Percentiles rank a stretch among this genome's conserved stretches.
Evolutionary conservation across 2,888 invertebrate genomes (phyloP).

Genomic region (Elegia similella): DNA sequence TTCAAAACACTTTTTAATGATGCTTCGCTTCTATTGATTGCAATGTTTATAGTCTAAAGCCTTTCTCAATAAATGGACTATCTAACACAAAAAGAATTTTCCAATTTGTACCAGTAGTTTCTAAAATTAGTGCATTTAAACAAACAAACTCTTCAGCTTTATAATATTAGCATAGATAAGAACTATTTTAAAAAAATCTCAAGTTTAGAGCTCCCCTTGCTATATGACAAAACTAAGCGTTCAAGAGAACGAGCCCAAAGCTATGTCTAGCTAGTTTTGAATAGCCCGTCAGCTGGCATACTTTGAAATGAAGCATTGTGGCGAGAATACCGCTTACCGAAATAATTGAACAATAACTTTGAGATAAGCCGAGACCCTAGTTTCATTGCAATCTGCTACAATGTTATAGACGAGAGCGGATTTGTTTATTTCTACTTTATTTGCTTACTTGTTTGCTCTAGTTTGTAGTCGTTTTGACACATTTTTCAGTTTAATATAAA

Average conservation of each 20-base stretch:
- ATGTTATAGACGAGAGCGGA: constrained; percentile 3
- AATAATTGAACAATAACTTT: constrained; percentile 18
- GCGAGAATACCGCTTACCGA: constrained; percentile 21
- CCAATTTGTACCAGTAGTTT: too few species aligned
- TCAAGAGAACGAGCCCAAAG: background rate
- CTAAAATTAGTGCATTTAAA: too few species aligned
- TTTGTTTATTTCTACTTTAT: constrained; percentile 4
- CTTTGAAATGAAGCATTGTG: constrained; percentile 39
- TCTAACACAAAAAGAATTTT: too few species aligned
- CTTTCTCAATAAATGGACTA: too few species aligned
- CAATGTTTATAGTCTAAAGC: too few species aligned
- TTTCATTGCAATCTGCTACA: constrained; percentile 13
- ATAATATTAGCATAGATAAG: too few species aligned
- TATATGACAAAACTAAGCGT: constrained; percentile 11
- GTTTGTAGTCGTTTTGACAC: background rate
- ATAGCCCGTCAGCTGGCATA: constrained; percentile 46
- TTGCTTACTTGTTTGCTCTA: constrained; percentile 1
- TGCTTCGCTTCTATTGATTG: too few species aligned
- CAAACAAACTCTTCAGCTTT: too few species aligned
- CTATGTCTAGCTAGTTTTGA: constrained; percentile 35
- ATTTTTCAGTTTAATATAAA: too few species aligned
- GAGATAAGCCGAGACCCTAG: constrained; percentile 13
- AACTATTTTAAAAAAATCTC: too few species aligned
- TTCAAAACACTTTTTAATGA: too few species aligned
- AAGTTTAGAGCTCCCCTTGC: too few species aligned